Conservation (phyloP, 1,140 invertebrate genomes). For the Nebria ingens region DNA sequence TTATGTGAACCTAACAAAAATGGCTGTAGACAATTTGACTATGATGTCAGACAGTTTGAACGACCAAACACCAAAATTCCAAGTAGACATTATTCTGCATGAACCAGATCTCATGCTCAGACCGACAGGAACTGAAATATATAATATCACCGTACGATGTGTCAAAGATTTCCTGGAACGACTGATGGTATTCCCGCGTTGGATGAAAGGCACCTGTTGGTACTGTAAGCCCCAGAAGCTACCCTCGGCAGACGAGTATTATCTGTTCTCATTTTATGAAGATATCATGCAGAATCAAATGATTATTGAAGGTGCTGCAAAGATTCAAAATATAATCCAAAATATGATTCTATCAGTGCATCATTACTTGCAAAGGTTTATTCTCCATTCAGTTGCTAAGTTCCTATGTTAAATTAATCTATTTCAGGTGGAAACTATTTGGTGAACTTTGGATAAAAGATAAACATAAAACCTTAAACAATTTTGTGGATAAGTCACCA, state of each 20-base stretch:
- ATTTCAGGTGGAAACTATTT: conserved; percentile 60
- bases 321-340: conserved; percentile 54
- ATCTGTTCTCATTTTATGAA: conserved; percentile 61
- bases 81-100: conserved; percentile 62
- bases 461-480: conserved; percentile 61
- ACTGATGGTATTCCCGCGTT: conserved; percentile 65
- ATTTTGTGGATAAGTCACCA: conserved; percentile 60
- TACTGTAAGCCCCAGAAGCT: conserved; percentile 50
- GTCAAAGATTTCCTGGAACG: conserved; percentile 54
- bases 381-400: conserved; percentile 15
- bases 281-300: conserved; percentile 57
- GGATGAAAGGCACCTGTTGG: conserved; percentile 75
- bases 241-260: conserved; percentile 41
- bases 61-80: conserved; percentile 53
- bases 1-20: conserved; percentile 46
- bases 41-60: conserved; percentile 53
- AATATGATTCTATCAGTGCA: conserved; percentile 48
- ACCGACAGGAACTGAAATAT: conserved; percentile 62
- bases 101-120: conserved; percentile 61
- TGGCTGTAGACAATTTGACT: conserved; percentile 59
- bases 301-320: conserved; percentile 54
- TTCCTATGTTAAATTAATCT: conserved; percentile 12
- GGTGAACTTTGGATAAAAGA: conserved; percentile 71
- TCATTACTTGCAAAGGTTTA: conserved; percentile 51
- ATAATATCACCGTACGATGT: conserved; percentile 56